A percentile compares a stretch with the other conserved stretches of the same genome.
These are phyloP conservation scores for Drosophila erecta DNA, from an alignment of 1,140 invertebrate species.

Conservation along the genomic window DNA sequence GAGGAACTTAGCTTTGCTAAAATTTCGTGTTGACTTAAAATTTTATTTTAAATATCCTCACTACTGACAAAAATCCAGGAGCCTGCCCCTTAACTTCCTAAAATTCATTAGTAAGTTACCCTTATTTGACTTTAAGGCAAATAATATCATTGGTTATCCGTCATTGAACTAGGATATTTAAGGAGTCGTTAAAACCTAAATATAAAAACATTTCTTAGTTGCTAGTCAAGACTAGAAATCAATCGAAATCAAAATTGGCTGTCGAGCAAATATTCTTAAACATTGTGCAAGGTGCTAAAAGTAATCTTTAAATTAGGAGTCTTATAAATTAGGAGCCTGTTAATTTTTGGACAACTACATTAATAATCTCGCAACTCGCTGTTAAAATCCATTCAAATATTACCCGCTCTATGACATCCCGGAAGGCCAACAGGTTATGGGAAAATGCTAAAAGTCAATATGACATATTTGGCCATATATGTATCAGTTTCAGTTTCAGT, in stretches of 20 bases:
- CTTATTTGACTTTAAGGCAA: too few species aligned
- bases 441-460: conserved; percentile 42
- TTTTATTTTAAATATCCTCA: background rate
- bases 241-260: background rate
- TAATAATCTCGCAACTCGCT: conserved; percentile 27
- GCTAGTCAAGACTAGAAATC: too few species aligned
- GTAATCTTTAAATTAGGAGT: background rate
- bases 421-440: conserved; percentile 45
- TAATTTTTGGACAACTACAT: conserved; percentile 21
- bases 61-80: conserved; percentile 10
- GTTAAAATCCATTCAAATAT: conserved; percentile 21
- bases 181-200: too few species aligned
- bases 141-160: too few species aligned
- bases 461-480: conserved; percentile 36
- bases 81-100: background rate
- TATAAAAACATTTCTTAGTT: too few species aligned
- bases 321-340: conserved; percentile 20
- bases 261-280: background rate
- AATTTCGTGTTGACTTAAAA: background rate
- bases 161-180: too few species aligned
- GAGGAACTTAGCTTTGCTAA: background rate
- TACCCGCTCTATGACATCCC: conserved; percentile 21
- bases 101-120: background rate
- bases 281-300: background rate
- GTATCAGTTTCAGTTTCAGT: conserved; percentile 36